Evolutionary conservation across 2,113 vertebrate species (phyloP).

Genomic region (Gobius niger): DNA sequence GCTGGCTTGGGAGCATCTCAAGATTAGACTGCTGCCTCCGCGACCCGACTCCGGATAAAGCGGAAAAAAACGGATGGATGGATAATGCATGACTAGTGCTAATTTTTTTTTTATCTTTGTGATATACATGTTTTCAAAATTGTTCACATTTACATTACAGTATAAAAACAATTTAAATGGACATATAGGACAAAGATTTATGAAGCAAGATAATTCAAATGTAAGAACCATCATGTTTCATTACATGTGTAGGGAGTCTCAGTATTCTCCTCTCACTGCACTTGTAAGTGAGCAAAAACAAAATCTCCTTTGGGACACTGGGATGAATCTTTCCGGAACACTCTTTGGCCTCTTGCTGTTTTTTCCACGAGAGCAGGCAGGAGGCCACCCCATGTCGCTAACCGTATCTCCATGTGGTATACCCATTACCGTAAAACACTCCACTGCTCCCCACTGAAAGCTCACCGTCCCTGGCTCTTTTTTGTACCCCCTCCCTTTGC

Average conservation of each 20-base stretch:
- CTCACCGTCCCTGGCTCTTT: slow-evolving; percentile 25
- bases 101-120: too few species aligned
- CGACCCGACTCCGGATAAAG: too few species aligned
- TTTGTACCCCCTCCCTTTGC: not conserved
- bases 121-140: too few species aligned
- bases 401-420: slow-evolving; percentile 69
- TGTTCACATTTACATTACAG: too few species aligned
- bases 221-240: slow-evolving; percentile 35
- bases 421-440: slow-evolving; percentile 72
- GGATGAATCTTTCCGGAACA: slow-evolving; percentile 40
- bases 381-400: slow-evolving; percentile 46
- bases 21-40: too few species aligned
- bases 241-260: slow-evolving; percentile 35
- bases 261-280: slow-evolving; percentile 49
- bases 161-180: not conserved
- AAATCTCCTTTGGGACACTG: slow-evolving; percentile 47
- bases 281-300: slow-evolving; percentile 58
- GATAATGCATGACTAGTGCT: too few species aligned
- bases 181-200: slow-evolving; percentile 46
- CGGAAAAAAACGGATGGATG: too few species aligned
- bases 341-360: slow-evolving; percentile 16
- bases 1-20: too few species aligned
- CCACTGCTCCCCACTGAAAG: slow-evolving; percentile 52
- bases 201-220: slow-evolving; percentile 51
- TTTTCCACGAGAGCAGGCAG: slow-evolving; percentile 25